These are phyloP conservation scores for Epinephelus moara DNA, from an alignment of 2,113 vertebrate species.

Conservation along the genomic window DNA sequence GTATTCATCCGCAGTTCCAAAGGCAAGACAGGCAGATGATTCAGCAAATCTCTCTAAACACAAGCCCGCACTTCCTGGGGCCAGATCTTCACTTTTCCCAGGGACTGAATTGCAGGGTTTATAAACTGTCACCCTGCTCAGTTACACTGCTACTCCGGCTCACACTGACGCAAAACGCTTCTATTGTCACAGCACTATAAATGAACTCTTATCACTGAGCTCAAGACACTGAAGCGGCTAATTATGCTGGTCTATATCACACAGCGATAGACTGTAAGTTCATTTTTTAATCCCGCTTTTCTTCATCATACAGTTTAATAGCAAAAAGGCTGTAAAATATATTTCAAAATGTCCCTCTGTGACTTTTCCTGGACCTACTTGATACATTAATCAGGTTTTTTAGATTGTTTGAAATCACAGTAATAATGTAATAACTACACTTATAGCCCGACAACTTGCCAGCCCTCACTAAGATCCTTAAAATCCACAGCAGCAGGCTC, in stretches of 20 bases:
- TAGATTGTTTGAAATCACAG: neutral
- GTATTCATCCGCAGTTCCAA: conserved; percentile 71
- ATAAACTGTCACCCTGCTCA: conserved; percentile 35
- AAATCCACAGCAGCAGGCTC: conserved; percentile 8
- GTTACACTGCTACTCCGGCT: conserved; percentile 12
- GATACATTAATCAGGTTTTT: conserved; percentile 1
- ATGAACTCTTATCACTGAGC: conserved; percentile 20
- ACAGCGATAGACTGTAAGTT: neutral
- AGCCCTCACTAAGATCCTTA: neutral
- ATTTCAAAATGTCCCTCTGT: conserved; percentile 10
- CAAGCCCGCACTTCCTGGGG: conserved; percentile 26
- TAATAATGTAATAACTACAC: conserved; percentile 21
- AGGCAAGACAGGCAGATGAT: conserved; percentile 70
- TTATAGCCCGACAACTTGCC: conserved; percentile 16
- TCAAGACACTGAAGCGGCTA: conserved; percentile 3
- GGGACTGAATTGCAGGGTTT: conserved; percentile 43
- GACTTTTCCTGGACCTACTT: conserved; percentile 5
- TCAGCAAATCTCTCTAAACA: conserved; percentile 77
- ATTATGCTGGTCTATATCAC: conserved; percentile 16
- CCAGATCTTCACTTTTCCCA: conserved; percentile 26
- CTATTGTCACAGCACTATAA: neutral
- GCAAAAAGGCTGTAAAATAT: neutral
- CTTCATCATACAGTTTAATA: neutral
- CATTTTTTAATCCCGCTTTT: neutral
- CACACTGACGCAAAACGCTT: conserved; percentile 4